phyloP scores from a whole-genome alignment of 2,888 invertebrate genomes.

The Ectropis crepuscularia region DNA sequence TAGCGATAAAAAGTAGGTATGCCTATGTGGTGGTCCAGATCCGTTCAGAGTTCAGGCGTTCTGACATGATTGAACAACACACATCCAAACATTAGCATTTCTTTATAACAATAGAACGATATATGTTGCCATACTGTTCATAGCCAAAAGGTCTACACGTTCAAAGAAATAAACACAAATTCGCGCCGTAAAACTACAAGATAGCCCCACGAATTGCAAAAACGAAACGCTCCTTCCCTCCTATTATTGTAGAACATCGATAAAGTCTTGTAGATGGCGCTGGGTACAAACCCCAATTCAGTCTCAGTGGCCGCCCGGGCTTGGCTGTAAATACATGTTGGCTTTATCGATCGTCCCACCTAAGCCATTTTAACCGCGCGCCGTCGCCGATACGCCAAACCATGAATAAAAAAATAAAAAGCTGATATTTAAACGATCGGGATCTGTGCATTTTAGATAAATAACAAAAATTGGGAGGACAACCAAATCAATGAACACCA shows the following conservation, averaged over 20 bases:
- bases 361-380: constrained; percentile 24
- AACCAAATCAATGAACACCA: constrained; percentile 2
- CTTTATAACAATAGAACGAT: no score
- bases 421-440: constrained; percentile 13
- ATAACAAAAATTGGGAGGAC: not conserved
- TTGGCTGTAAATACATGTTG: constrained; percentile 55
- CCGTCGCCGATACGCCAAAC: constrained; percentile 26
- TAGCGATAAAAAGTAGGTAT: no score
- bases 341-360: constrained; percentile 20
- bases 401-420: constrained; percentile 47
- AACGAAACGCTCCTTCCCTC: constrained; percentile 42
- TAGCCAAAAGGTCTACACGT: not conserved
- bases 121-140: no score
- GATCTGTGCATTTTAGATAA: not conserved
- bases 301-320: constrained; percentile 75
- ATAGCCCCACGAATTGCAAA: constrained; percentile 8
- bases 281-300: constrained; percentile 43
- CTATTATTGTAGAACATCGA: constrained; percentile 49
- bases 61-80: no score
- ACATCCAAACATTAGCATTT: no score
- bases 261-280: constrained; percentile 54
- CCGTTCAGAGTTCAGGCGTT: no score
- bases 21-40: no score
- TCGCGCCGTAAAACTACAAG: not conserved
- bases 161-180: not conserved